phyloP scores from a whole-genome alignment of 2,113 vertebrate species.

The Solea senegalensis region DNA sequence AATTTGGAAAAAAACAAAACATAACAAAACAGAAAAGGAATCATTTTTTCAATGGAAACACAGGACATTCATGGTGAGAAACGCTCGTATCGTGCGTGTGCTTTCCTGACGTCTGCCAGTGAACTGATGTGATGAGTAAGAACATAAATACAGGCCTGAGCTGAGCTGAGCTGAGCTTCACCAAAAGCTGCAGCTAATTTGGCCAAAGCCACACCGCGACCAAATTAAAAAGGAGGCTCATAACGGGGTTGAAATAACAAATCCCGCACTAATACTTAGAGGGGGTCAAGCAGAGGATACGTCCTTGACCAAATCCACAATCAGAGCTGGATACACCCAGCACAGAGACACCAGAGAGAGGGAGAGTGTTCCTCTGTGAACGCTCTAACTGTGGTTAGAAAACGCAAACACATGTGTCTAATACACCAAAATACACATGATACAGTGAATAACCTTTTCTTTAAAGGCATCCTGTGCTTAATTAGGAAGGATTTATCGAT shows the following conservation, averaged over 20 bases:
- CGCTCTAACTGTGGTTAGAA: background rate
- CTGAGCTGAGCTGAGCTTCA: slow-evolving; percentile 22
- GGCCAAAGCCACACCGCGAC: slow-evolving; percentile 32
- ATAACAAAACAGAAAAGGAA: too few relatives aligned
- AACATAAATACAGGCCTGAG: slow-evolving; percentile 41
- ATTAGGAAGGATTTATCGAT: background rate
- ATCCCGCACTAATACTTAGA: slow-evolving; percentile 30
- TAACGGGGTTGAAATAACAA: slow-evolving; percentile 19
- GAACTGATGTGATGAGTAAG: slow-evolving; percentile 33
- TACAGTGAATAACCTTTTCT: background rate
- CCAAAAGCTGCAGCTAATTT: slow-evolving; percentile 39
- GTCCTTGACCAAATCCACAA: slow-evolving; percentile 13
- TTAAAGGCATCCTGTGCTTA: background rate
- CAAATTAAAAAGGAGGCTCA: slow-evolving; percentile 49
- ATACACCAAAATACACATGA: background rate
- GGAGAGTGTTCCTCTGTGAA: background rate
- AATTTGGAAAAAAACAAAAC: too few relatives aligned
- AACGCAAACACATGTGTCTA: background rate
- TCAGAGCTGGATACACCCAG: background rate
- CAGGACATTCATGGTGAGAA: background rate
- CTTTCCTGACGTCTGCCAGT: slow-evolving; percentile 8
- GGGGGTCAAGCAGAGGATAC: slow-evolving; percentile 27
- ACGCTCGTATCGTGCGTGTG: background rate
- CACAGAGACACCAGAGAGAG: background rate
- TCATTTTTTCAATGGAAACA: too few relatives aligned